A percentile compares a stretch with the other conserved stretches of the same genome.
Conservation (phyloP, 2,888 invertebrate genomes). For the Colletes collaris region DNA sequence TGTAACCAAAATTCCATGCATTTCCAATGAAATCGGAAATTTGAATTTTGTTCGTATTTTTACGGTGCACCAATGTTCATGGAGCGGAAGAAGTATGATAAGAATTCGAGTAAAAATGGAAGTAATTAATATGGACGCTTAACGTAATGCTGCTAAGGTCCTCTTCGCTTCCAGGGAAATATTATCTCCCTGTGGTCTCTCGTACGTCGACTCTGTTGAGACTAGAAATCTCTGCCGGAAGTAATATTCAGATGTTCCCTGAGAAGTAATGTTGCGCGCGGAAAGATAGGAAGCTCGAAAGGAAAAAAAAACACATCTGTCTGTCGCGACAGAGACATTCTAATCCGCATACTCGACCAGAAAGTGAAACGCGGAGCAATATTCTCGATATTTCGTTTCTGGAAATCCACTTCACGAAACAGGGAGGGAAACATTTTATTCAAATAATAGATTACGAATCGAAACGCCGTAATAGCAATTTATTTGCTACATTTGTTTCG, state of each 20-base stretch:
- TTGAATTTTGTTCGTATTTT: too few relatives aligned
- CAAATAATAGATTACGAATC: too few relatives aligned
- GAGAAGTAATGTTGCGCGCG: not conserved
- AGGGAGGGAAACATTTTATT: too few relatives aligned
- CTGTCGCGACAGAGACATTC: constrained; percentile 16
- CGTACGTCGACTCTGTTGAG: not conserved
- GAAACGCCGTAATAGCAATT: too few relatives aligned
- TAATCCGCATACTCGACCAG: constrained; percentile 38
- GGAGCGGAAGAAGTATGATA: too few relatives aligned
- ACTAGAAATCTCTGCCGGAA: not conserved
- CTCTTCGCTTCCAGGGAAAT: not conserved
- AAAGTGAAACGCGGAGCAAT: constrained; percentile 33
- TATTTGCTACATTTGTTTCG: too few relatives aligned
- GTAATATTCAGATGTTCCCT: not conserved
- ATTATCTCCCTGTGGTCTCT: not conserved
- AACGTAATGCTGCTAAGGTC: not conserved
- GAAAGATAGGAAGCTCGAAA: not conserved
- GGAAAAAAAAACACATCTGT: not conserved
- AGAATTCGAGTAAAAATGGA: too few relatives aligned
- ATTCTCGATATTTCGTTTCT: constrained; percentile 31
- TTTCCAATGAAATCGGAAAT: too few relatives aligned
- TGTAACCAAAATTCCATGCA: too few relatives aligned
- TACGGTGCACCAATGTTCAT: too few relatives aligned
- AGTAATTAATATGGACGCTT: too few relatives aligned
- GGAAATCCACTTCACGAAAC: constrained; percentile 40